Evolutionary conservation across 2,797 vertebrate genomes (phyloP).

Genomic region (Aplochiton taeniatus): DNA sequence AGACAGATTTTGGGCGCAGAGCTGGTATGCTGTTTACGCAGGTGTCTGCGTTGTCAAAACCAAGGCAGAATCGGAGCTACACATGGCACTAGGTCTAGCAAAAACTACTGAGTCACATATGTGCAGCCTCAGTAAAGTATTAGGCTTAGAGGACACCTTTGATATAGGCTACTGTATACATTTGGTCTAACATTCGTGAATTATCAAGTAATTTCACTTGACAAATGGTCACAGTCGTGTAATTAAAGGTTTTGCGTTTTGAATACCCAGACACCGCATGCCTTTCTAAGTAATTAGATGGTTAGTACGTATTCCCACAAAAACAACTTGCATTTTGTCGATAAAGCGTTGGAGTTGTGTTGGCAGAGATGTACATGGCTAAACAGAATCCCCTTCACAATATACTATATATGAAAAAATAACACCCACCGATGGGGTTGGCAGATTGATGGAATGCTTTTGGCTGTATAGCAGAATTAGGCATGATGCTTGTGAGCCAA

Average conservation of each 20-base stretch:
- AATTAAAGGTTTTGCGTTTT: too few relatives aligned
- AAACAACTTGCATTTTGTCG: too few relatives aligned
- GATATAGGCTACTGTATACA: neutral
- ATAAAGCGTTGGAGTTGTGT: too few relatives aligned
- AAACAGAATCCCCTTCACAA: neutral
- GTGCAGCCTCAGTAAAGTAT: neutral
- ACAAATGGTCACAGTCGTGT: too few relatives aligned
- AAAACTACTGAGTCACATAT: conserved; percentile 19
- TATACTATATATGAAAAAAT: conserved; percentile 1
- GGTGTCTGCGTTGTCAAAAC: neutral
- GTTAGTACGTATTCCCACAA: too few relatives aligned
- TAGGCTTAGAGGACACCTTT: neutral
- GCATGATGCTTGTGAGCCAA: conserved; percentile 7
- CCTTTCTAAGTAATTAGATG: too few relatives aligned
- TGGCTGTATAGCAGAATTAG: neutral
- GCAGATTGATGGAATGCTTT: neutral
- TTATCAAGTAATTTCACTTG: too few relatives aligned
- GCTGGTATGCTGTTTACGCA: neutral
- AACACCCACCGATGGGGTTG: conserved; percentile 2
- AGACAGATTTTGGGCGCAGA: conserved; percentile 7
- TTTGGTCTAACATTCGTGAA: neutral
- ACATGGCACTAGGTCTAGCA: conserved; percentile 10
- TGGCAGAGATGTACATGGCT: conserved; percentile 1
- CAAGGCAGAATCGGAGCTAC: neutral
- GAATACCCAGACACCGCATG: too few relatives aligned